phyloP scores from a whole-genome alignment of 1,140 invertebrate species.

The Diplogasteroides magnus region DNA sequence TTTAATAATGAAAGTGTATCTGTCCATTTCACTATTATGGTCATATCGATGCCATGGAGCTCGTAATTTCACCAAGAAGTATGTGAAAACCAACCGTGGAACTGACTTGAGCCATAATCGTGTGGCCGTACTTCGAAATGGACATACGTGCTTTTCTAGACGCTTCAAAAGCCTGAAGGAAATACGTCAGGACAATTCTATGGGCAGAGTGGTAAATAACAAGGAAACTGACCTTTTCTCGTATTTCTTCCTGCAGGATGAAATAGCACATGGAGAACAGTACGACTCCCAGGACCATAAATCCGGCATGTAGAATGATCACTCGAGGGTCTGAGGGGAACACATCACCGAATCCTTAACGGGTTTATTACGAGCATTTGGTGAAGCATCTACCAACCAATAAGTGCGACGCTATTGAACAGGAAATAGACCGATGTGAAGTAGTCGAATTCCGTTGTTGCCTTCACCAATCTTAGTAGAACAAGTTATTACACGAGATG shows the following conservation, averaged over 20 bases:
- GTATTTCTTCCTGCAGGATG: conserved; percentile 51
- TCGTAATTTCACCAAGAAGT: no score
- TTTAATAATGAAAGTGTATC: no score
- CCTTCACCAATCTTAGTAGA: conserved; percentile 4
- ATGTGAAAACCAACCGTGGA: no score
- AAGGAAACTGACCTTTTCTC: conserved; percentile 27
- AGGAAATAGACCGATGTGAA: conserved; percentile 50
- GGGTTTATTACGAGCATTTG: neutral
- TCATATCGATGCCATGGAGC: no score
- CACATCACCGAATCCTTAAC: conserved; percentile 47
- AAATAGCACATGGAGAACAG: conserved; percentile 54
- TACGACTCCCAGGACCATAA: conserved; percentile 48
- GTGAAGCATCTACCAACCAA: conserved; percentile 26
- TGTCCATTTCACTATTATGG: no score
- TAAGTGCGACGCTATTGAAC: conserved; percentile 47
- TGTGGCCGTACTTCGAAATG: conserved; percentile 48
- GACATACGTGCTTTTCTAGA: conserved; percentile 43
- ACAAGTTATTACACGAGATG: conserved; percentile 34
- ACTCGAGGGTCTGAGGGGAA: conserved; percentile 43
- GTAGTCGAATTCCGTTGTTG: conserved; percentile 38
- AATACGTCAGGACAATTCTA: conserved; percentile 1
- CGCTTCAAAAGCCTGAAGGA: conserved; percentile 15
- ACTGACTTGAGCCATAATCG: conserved; percentile 44
- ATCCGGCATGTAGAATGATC: conserved; percentile 42
- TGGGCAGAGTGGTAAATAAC: conserved; percentile 36